These are phyloP conservation scores for Catharus ustulatus DNA, from an alignment of 2,797 vertebrate species.

Conservation along the genomic window DNA sequence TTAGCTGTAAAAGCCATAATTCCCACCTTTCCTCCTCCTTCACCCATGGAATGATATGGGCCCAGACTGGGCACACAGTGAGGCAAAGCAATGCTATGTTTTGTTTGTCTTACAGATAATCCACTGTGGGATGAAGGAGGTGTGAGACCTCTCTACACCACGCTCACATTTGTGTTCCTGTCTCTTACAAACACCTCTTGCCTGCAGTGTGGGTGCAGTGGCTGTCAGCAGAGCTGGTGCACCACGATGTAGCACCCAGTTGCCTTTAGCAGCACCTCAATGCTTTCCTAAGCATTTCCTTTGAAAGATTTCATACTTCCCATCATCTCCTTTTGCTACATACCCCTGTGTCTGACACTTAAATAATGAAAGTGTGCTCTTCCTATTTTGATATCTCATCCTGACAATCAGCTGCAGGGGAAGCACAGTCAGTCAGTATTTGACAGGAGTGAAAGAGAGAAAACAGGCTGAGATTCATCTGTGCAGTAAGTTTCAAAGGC, in stretches of 20 bases:
- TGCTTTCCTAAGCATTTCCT: conserved; percentile 5
- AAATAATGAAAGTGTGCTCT: conserved; percentile 36
- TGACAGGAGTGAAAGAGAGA: background rate
- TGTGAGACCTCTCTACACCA: fast-evolving
- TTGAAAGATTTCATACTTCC: background rate
- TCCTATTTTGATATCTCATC: background rate
- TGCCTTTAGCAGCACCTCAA: background rate
- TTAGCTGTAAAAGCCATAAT: background rate
- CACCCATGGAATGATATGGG: fast-evolving
- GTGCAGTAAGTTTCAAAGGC: background rate
- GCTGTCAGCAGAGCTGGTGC: background rate
- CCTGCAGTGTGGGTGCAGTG: background rate
- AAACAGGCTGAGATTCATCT: background rate
- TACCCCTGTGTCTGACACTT: background rate
- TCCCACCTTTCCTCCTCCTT: background rate
- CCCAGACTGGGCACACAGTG: background rate
- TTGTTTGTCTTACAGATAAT: background rate
- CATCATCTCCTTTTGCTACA: background rate
- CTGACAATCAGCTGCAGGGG: background rate
- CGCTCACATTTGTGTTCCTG: fast-evolving
- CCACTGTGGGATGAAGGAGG: background rate
- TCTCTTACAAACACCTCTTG: background rate
- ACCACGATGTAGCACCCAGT: background rate
- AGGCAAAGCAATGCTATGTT: fast-evolving
- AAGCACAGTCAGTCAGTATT: background rate